Conservation (phyloP, 2,113 vertebrate genomes). For the Polypterus bichir region DNA sequence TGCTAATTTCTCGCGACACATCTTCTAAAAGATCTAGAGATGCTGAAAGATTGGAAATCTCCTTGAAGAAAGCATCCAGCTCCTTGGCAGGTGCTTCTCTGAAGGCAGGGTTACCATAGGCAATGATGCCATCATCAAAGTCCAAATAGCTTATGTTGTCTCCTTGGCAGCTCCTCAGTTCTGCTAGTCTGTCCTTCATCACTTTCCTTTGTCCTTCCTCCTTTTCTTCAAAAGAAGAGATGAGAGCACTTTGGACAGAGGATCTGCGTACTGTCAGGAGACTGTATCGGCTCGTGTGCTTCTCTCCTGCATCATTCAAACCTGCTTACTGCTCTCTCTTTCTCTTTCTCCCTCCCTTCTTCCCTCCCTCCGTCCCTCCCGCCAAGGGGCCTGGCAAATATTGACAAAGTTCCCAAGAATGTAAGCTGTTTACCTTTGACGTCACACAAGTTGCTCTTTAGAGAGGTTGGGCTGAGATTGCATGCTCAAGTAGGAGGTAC, state of each 20-base stretch:
- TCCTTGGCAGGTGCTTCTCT: slow-evolving; percentile 5
- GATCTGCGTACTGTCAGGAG: neutral
- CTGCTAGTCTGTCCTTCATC: slow-evolving; percentile 45
- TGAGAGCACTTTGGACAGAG: neutral
- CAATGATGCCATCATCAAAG: neutral
- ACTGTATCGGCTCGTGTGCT: neutral
- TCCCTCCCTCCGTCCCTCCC: no score
- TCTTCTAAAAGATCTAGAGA: slow-evolving; percentile 30
- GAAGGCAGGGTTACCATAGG: slow-evolving; percentile 26
- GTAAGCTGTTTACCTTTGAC: slow-evolving; percentile 4
- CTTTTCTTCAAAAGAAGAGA: neutral
- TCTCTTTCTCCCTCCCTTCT: no score
- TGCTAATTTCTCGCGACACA: slow-evolving; percentile 25
- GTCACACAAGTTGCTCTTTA: neutral
- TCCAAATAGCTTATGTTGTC: slow-evolving; percentile 19
- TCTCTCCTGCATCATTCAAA: neutral
- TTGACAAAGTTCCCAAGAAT: slow-evolving; percentile 10
- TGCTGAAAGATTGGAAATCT: slow-evolving; percentile 30
- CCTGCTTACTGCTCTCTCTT: slow-evolving; percentile 1
- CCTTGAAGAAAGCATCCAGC: slow-evolving; percentile 27
- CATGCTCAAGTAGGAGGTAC: neutral
- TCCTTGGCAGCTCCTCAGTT: slow-evolving; percentile 22
- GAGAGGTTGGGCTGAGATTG: neutral
- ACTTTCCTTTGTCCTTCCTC: neutral
- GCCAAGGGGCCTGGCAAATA: slow-evolving; percentile 9